Evolutionary conservation across 2,888 invertebrate species (phyloP), one percentile per base, ranked within the genome.

Genomic region (Yponomeuta cagnagella): DNA sequence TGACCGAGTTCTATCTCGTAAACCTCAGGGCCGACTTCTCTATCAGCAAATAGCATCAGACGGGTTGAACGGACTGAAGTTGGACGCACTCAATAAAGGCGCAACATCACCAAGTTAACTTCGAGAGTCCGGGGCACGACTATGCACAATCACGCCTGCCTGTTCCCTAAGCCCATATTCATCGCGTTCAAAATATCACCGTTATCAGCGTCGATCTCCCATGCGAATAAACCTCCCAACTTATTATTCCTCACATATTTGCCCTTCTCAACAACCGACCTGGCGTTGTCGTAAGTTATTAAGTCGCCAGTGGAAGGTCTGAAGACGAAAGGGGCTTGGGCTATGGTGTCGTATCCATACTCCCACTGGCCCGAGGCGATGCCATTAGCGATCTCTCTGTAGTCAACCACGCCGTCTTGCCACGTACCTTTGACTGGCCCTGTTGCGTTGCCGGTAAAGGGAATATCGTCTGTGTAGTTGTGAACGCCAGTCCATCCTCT

Each of bases 181-280:
- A 92, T 92, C 6, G 90, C 90, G 74, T 92, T 92, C 70, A 90
- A 74, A 70, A 92, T 83, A 58, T 92, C 92, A 37, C 92, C 92
- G 75, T 91, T 92, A 73, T 92, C 92, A 0, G 92, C 92, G 68
- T 92, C 92, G 1, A 92, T 85, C 79, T 92, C 92, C 92, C 92
- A 92, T 9, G 92, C 87, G 72, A 92, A 92, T 10, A 92, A 75
- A 69, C 92, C 92, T 6, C 92, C 92, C 0, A 92, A 77, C 72
- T 91, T 92, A 74, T 92, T 91, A 74, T 87, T 88, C 74, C 91
- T 85, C 23, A 90, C 92, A 73, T 92, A 92, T 75, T 92, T 92
- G 4, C 87, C 92, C 75, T 92, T 92, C 73, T 89, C 92, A 43
- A 90, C 90, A 63, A 87, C 87, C 0, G 92, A 92, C 75, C 92